These are phyloP conservation scores for Poecilia velifera DNA, from an alignment of 2,797 vertebrate genomes.

Conservation along the genomic window DNA sequence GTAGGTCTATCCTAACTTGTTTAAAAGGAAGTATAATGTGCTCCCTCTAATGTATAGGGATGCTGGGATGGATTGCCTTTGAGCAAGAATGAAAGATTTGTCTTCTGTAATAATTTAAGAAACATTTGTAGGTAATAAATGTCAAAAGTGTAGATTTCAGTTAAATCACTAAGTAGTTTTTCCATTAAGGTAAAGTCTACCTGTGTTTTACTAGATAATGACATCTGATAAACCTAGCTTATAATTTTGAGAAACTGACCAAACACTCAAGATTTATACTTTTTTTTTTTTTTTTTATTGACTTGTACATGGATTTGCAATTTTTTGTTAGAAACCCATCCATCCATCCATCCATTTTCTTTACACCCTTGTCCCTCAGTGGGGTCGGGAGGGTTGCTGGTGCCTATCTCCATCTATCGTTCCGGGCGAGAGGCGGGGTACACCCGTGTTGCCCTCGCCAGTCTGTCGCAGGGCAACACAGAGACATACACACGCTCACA, in stretches of 20 bases:
- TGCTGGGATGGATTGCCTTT: background rate
- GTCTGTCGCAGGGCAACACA: too few relatives aligned
- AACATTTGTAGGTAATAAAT: background rate
- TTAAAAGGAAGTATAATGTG: too few relatives aligned
- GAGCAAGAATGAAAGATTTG: background rate
- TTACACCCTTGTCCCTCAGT: too few relatives aligned
- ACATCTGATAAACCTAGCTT: background rate
- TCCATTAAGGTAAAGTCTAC: background rate
- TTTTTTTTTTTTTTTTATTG: background rate
- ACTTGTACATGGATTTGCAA: background rate
- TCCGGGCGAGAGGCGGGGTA: too few relatives aligned
- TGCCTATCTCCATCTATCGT: too few relatives aligned
- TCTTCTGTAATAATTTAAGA: background rate
- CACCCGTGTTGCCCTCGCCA: too few relatives aligned
- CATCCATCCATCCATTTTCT: too few relatives aligned
- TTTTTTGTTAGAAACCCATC: background rate
- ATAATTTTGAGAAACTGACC: background rate
- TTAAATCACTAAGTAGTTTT: background rate
- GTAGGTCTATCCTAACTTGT: too few relatives aligned
- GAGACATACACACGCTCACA: too few relatives aligned
- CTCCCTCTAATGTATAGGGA: background rate
- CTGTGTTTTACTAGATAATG: background rate
- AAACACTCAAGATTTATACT: background rate
- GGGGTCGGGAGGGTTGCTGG: too few relatives aligned
- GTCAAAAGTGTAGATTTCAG: background rate